Evolutionary conservation across 53 echinoderm and acorn worm species (phyloP).

Genomic region (Crossaster papposus): DNA sequence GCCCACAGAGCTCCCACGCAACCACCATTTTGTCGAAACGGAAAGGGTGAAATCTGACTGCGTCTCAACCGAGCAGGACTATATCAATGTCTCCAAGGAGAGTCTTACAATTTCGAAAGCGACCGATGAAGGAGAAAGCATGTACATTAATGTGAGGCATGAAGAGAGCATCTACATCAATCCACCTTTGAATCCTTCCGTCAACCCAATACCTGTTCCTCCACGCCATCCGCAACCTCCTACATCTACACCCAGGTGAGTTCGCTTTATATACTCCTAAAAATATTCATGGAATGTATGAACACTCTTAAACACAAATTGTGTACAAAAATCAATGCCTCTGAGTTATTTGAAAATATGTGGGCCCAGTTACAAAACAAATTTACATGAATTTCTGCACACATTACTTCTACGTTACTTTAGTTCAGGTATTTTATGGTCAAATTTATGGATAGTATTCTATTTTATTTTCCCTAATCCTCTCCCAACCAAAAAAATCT

Average conservation of each 20-base stretch:
- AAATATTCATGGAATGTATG: background rate
- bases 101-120: background rate
- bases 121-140: background rate
- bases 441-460: too few relatives aligned
- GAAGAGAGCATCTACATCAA: constrained; percentile 43
- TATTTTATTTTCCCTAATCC: too few relatives aligned
- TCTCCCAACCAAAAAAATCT: too few relatives aligned
- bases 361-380: background rate
- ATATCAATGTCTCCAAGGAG: constrained; percentile 40
- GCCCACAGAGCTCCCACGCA: constrained; percentile 49
- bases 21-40: background rate
- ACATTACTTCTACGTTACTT: too few relatives aligned
- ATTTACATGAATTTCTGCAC: too few relatives aligned
- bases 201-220: constrained; percentile 45
- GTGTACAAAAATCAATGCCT: background rate
- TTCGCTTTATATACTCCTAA: background rate
- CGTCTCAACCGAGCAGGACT: constrained; percentile 18
- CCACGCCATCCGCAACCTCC: background rate
- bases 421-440: too few relatives aligned
- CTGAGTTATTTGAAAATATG: background rate
- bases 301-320: background rate
- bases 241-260: constrained; percentile 21
- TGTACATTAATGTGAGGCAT: constrained; percentile 42
- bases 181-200: constrained; percentile 3
- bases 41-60: background rate